Conservation (phyloP, 2,113 vertebrate species). For the Dicaeum eximium region DNA sequence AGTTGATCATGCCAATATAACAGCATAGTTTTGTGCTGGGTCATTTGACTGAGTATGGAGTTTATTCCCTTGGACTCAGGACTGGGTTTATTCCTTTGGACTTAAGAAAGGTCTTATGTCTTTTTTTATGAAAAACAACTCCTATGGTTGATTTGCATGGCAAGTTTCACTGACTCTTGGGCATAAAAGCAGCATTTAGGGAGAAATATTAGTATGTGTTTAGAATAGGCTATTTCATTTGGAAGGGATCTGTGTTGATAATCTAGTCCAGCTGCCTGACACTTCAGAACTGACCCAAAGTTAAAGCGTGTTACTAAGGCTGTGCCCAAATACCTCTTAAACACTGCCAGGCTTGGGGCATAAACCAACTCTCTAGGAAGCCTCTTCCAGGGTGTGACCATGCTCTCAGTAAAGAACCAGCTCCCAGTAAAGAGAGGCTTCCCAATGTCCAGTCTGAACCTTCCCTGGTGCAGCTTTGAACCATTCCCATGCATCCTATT, state of each 20-base stretch:
- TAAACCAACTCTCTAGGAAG: background rate
- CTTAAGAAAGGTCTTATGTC: background rate
- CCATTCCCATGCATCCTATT: accelerated
- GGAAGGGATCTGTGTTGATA: background rate
- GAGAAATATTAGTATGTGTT: background rate
- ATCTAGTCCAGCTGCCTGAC: background rate
- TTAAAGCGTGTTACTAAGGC: background rate
- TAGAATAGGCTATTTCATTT: background rate
- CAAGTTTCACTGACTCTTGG: background rate
- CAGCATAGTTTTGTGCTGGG: background rate
- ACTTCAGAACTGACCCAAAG: background rate
- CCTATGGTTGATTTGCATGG: background rate
- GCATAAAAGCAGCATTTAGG: background rate
- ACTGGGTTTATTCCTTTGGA: background rate
- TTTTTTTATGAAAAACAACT: background rate
- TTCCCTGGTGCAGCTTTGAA: background rate
- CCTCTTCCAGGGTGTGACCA: background rate
- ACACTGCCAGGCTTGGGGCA: background rate
- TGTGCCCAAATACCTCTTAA: background rate
- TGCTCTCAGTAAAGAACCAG: background rate
- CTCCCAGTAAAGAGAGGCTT: background rate
- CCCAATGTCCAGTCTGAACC: background rate
- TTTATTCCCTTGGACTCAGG: background rate
- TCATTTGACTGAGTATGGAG: background rate
- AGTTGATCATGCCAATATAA: background rate